Base-by-base conservation (phyloP, 30 jellyfish, hydroid and myxozoan genomes). In the Hydra vulgaris region DNA sequence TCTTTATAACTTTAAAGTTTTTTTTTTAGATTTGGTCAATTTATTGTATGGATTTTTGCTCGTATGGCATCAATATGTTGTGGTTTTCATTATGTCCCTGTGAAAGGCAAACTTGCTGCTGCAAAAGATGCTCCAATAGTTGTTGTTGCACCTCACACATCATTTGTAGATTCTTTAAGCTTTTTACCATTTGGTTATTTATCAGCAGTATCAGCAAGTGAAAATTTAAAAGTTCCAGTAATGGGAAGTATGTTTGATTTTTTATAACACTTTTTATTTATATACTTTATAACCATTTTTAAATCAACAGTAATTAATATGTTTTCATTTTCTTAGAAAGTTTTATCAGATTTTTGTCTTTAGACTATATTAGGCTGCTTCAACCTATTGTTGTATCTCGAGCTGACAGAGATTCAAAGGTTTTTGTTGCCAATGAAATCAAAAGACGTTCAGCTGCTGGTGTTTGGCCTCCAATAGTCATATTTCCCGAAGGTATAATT, bases 401-500 rank as follows among this genome's bases (percentile, higher is more conserved):
- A 22, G 82, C 85, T 0, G 82, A 83, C 19, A 80, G 82, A 23
- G 86, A 87, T 25, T 76, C 95, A 1, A 82, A 71, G 52, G 82
- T 78, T 5, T 77, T 78, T 23, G 86, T 86, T 22, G 78, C 81
- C 7, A 81, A 86, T 20, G 96, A 83, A 76, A 84, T 92, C 17
- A 74, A 79, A 52, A 54, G 95, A 71, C 77, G 98, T 0, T 83
- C 95, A 7, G 71, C 27, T 21, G 76, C 80, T 25, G 95, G 96
- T 23, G 77, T n/a, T 0, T 92, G 96, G 98, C 95, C 96, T 4
- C 96, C 83, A 7, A 71, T 92, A 26, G 78, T 93, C 74, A 89
- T 92, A 21, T 92, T 87, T 78, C 98, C 98, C 17, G 98, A 92
- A 87, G 98, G 98, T 92, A 71, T 0, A 77, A 0, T 77, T 0